Conservation (phyloP, 2,797 vertebrate species). For the Salarias fasciatus region DNA sequence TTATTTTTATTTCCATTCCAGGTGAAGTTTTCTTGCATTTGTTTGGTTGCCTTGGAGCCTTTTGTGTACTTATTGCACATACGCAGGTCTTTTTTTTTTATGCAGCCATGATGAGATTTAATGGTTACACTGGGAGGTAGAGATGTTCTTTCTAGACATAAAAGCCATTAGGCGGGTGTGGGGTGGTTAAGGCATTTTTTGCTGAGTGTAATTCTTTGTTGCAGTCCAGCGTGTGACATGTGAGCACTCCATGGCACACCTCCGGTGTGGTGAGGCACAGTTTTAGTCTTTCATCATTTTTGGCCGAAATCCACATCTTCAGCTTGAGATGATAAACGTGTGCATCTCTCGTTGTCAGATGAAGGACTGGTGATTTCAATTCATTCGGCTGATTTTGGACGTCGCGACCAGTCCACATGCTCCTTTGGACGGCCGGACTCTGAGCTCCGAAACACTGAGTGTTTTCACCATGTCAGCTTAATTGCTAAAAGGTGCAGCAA, state of each 20-base stretch:
- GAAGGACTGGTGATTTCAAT: conserved; percentile 31
- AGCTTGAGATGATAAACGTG: not conserved
- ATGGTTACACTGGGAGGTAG: not conserved
- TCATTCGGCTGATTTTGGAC: conserved; percentile 49
- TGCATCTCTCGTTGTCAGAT: conserved; percentile 20
- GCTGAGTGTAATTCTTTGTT: not conserved
- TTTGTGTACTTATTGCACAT: no score
- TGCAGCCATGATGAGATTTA: no score
- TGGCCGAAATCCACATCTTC: not conserved
- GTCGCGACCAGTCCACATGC: conserved; percentile 51
- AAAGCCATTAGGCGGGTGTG: not conserved
- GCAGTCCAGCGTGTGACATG: conserved; percentile 26
- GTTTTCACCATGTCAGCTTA: not conserved
- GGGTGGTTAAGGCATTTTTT: no score
- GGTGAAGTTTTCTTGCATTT: no score
- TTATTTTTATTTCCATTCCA: no score
- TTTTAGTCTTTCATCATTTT: not conserved
- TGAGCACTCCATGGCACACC: conserved; percentile 30
- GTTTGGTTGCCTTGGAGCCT: no score
- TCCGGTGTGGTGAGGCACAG: conserved; percentile 48
- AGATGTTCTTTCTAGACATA: not conserved
- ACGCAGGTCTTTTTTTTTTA: no score
- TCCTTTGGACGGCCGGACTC: accelerated
- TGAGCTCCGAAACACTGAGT: conserved; percentile 6
- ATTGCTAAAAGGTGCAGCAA: conserved; percentile 38